phyloP scores from a whole-genome alignment of 2,888 invertebrate genomes.

The Caenorhabditis wallacei region DNA sequence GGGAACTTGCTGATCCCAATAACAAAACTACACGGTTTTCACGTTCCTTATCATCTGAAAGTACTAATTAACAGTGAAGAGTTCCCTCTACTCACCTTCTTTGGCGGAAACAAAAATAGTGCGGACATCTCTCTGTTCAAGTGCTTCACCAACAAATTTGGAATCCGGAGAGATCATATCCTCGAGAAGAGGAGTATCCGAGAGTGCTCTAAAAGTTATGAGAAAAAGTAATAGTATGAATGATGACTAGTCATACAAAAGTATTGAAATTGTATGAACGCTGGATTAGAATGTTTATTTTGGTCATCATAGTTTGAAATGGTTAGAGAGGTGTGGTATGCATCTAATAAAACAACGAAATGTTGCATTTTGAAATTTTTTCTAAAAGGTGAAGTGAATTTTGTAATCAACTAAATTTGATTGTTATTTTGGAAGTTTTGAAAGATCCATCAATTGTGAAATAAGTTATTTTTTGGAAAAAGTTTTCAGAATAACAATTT shows the following conservation, averaged over 20 bases:
- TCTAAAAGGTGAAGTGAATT: neutral
- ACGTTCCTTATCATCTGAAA: slow-evolving; percentile 68
- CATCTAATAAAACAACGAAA: too few species aligned
- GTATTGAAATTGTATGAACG: slow-evolving; percentile 1
- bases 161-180: slow-evolving; percentile 66
- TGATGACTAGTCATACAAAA: slow-evolving; percentile 15
- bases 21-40: slow-evolving; percentile 73
- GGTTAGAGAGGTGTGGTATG: too few species aligned
- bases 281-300: slow-evolving; percentile 27
- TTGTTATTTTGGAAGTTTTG: too few species aligned
- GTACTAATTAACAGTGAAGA: neutral
- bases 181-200: slow-evolving; percentile 64
- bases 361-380: too few species aligned
- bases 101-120: slow-evolving; percentile 73
- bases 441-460: too few species aligned
- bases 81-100: slow-evolving; percentile 63
- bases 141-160: slow-evolving; percentile 75
- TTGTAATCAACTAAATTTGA: too few species aligned
- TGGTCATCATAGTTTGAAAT: slow-evolving; percentile 12
- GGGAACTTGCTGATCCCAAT: slow-evolving; percentile 70
- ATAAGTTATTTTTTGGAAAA: too few species aligned
- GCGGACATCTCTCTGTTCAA: slow-evolving; percentile 71
- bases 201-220: slow-evolving; percentile 54
- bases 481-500: slow-evolving; percentile 2
- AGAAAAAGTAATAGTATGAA: neutral